phyloP scores from a whole-genome alignment of 2,797 vertebrate genomes.

The Pyrocephalus nanus region DNA sequence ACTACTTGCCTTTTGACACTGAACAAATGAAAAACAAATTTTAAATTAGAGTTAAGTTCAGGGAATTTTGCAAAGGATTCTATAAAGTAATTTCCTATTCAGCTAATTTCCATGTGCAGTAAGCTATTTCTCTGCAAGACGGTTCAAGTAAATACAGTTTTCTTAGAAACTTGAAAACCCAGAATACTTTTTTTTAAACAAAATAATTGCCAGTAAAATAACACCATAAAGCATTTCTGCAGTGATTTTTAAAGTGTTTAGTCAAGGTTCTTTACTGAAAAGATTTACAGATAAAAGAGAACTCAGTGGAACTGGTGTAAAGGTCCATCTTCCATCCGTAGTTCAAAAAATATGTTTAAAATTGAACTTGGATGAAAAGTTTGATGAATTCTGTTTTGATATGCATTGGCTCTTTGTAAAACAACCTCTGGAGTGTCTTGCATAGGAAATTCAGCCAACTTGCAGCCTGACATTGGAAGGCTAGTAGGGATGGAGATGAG shows the following conservation, averaged over 20 bases:
- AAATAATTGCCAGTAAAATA: background rate
- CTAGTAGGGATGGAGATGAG: background rate
- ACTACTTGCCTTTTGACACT: conserved; percentile 37
- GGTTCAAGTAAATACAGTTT: background rate
- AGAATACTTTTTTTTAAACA: background rate
- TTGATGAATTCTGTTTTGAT: background rate
- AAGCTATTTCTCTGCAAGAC: background rate
- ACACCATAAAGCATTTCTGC: background rate
- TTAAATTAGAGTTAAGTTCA: conserved; percentile 34
- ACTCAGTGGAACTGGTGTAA: background rate
- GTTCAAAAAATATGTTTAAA: background rate
- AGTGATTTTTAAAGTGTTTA: background rate
- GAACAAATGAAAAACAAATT: conserved; percentile 45
- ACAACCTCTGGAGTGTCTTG: background rate
- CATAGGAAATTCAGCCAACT: background rate
- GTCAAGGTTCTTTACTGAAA: background rate
- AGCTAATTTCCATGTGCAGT: background rate
- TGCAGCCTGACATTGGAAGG: background rate
- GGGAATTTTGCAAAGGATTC: background rate
- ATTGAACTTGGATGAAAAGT: background rate
- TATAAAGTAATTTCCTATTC: conserved; percentile 7
- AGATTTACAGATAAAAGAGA: background rate
- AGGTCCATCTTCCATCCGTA: background rate
- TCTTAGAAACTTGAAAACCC: background rate
- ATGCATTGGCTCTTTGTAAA: background rate